Percentiles rank a stretch among this genome's conserved stretches.
Evolutionary conservation across 2,797 vertebrate species (phyloP).

Genomic region (Argentina silus): DNA sequence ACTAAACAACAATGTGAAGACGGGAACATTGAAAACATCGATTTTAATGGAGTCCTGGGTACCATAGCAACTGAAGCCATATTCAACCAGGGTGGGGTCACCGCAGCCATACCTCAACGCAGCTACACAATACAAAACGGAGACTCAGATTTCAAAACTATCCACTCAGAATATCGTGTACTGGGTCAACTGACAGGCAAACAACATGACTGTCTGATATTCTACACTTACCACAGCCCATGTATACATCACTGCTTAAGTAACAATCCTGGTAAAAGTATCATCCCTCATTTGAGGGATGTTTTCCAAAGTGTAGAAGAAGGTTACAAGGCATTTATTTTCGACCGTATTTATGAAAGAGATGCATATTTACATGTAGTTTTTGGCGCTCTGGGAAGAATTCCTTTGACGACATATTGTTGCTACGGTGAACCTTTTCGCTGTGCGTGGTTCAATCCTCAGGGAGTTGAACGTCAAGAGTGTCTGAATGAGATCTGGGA

Average conservation of each 20-base stretch:
- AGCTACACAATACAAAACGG: no score
- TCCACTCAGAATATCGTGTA: neutral
- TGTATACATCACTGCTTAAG: neutral
- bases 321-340: neutral
- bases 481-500: neutral
- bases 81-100: neutral
- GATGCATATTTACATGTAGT: no score
- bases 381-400: neutral
- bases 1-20: no score
- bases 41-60: neutral
- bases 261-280: neutral
- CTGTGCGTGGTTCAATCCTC: neutral
- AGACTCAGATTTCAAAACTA: no score
- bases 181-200: neutral
- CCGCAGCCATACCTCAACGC: neutral
- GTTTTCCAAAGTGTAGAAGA: neutral
- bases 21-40: no score
- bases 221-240: neutral
- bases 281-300: neutral
- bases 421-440: no score
- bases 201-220: neutral
- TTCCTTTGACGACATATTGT: neutral
- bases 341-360: neutral
- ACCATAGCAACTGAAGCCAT: neutral
- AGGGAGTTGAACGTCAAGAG: neutral